Evolutionary conservation across 1,140 invertebrate species (phyloP), one percentile per base, ranked within the genome.

Genomic region (Platyscapa corneri): DNA sequence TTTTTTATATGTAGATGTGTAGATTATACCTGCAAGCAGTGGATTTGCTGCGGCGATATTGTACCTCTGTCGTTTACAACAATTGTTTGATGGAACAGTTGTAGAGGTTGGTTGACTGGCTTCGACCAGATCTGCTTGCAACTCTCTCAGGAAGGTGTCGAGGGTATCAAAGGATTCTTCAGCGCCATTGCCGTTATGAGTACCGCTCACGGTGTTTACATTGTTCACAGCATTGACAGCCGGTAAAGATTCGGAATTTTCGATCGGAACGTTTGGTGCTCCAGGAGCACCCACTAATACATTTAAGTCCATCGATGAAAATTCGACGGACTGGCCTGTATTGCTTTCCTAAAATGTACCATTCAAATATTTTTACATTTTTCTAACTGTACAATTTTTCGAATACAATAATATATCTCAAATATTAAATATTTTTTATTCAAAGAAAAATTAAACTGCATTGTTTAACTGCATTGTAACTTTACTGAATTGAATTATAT

Each of bases 1-100:
- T 46, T 12, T 7, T 46, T 7, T 46, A 46, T 46, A 5, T 46
- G 12, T 12, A 12, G 5, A 46, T 46, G 42, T 7, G 12, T 12
- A 46, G 16, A 53, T 53, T n/a, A 8, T 84, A 95, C 95, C 95
- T 90, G 97, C 97, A 86, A 97, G 93, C 67, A 97, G 93, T 53
- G 97, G 97, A 92, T 97, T 97, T 27, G 96, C 96, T 0, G 96
- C 96, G 3, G 96, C 96, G 77, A 97, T 97, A 83, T 96, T 97
- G 89, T 96, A 96, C 93, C 96, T 96, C 88, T 95, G 94, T 89
- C 94, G 93, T 89, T 94, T 94, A 39, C 94, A 95, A 86, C 92
- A 92, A 84, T 89, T 91, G 87, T 89, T 91, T 65, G 90, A 88
- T 12, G 91, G 90, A 5, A 91, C 92, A n/a, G 92, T 93, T 64